phyloP scores from a whole-genome alignment of 2,113 vertebrate species.

The Gulo gulo region DNA sequence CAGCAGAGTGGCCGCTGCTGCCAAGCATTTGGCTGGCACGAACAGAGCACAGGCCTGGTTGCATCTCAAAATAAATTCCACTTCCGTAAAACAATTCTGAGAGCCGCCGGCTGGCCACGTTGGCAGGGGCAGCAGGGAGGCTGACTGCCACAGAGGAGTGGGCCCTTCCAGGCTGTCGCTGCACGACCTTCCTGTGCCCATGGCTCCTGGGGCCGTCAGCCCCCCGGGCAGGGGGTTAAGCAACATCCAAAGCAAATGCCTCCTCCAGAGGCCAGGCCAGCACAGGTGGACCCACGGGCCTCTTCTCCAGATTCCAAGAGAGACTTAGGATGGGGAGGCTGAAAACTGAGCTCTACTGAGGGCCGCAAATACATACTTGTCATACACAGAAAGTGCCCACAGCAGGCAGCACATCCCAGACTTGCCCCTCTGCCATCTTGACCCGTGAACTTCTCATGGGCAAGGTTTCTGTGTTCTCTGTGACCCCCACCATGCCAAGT shows the following conservation, averaged over 20 bases:
- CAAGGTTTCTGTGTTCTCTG: background rate
- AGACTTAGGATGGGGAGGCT: background rate
- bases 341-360: background rate
- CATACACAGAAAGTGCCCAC: background rate
- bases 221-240: background rate
- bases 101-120: background rate
- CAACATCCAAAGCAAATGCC: accelerated
- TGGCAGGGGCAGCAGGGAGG: background rate
- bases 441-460: background rate
- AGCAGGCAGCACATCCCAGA: background rate
- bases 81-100: constrained; percentile 34
- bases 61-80: constrained; percentile 39
- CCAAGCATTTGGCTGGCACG: background rate
- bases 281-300: too few species aligned
- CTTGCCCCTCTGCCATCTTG: background rate
- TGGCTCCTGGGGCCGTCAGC: background rate
- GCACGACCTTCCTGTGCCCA: accelerated
- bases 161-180: background rate
- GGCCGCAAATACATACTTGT: background rate
- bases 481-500: background rate
- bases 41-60: background rate
- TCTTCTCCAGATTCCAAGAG: background rate
- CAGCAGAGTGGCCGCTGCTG: background rate
- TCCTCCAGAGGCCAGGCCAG: too few species aligned
- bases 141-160: background rate